Conservation (phyloP, 2,797 vertebrate species). For the Meriones psammophilus region DNA sequence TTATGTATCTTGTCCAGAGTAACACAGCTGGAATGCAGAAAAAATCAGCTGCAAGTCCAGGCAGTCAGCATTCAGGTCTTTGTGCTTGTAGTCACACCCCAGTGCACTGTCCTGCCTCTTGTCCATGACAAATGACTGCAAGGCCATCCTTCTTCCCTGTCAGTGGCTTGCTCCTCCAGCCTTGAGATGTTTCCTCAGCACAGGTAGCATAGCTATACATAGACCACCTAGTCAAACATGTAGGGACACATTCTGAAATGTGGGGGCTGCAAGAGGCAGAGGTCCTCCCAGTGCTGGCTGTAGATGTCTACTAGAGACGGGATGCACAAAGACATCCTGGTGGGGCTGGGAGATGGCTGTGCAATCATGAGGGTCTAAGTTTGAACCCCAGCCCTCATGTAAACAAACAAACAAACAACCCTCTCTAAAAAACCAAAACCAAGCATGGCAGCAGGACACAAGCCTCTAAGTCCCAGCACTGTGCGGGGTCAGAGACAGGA, state of each 20-base stretch:
- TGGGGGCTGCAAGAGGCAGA: not conserved
- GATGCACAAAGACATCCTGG: not conserved
- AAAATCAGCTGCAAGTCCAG: conserved; percentile 8
- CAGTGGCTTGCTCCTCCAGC: not conserved
- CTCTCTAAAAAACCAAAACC: not conserved
- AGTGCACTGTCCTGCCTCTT: not conserved
- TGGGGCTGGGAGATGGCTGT: not conserved
- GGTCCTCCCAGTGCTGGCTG: not conserved
- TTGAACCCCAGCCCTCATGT: not conserved
- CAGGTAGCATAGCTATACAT: not conserved
- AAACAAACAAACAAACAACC: not conserved
- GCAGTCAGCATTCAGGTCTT: not conserved
- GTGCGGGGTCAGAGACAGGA: not conserved
- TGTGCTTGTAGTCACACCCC: not conserved
- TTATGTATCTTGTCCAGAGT: conserved; percentile 27
- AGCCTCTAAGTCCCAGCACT: not conserved
- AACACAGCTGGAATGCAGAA: conserved; percentile 2
- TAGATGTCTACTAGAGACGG: not conserved
- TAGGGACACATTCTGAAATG: not conserved
- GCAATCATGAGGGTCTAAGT: not conserved
- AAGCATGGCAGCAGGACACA: not conserved
- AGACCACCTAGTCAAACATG: not conserved
- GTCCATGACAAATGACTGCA: not conserved
- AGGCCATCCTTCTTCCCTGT: not conserved
- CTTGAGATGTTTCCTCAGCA: not conserved